Percentiles rank a stretch among this genome's conserved stretches.
Conservation (phyloP, 2,797 vertebrate genomes). For the Danio aesculapii region DNA sequence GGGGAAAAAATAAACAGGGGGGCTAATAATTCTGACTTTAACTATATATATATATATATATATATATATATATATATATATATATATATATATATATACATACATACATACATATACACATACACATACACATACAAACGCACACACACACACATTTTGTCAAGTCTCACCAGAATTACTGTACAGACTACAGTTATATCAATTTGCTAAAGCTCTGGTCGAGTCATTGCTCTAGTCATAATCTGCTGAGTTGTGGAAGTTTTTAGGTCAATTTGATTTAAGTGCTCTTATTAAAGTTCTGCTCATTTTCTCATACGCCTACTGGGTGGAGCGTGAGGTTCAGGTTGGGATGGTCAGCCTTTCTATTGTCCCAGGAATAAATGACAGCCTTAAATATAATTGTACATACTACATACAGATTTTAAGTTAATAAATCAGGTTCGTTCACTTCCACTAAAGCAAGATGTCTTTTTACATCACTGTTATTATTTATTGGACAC, state of each 20-base stretch:
- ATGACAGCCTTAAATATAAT: background rate
- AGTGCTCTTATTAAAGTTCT: slow-evolving; percentile 18
- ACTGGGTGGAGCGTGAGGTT: background rate
- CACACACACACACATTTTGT: no score
- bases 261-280: background rate
- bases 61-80: no score
- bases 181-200: background rate
- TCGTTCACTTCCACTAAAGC: background rate
- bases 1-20: no score
- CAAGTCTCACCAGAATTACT: background rate
- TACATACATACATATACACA: background rate
- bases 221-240: background rate
- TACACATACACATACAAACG: no score
- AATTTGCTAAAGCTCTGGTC: background rate
- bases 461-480: background rate
- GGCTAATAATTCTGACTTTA: no score
- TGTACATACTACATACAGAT: background rate
- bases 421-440: background rate
- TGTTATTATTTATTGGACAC: no score
- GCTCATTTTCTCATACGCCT: background rate
- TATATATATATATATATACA: background rate
- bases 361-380: background rate
- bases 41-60: no score
- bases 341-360: background rate
- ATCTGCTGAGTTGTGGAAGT: background rate